Evolutionary conservation across 2,888 invertebrate species (phyloP).

Genomic region (Atethmia centrago): DNA sequence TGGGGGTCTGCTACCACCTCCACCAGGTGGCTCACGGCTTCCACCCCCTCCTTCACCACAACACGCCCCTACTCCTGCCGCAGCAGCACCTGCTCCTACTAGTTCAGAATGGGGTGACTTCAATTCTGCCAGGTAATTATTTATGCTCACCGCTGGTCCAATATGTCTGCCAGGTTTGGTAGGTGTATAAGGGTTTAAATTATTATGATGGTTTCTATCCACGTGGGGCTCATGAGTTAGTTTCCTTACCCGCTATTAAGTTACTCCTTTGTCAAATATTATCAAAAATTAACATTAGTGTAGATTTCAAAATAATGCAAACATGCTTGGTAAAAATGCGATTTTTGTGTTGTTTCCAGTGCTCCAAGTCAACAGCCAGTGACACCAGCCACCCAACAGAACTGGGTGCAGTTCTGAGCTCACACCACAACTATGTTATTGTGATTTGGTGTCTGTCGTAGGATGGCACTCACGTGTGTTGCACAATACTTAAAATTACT

Average conservation of each 20-base stretch:
- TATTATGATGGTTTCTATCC: background rate
- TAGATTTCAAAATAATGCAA: background rate
- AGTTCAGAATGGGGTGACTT: conserved; percentile 95
- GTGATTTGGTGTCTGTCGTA: conserved; percentile 80
- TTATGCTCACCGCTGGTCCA: background rate
- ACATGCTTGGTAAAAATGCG: conserved; percentile 9
- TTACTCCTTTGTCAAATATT: background rate
- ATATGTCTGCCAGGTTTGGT: background rate
- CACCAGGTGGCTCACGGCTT: conserved; percentile 93
- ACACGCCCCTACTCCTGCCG: conserved; percentile 92
- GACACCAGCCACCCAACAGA: conserved; percentile 86
- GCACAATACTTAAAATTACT: conserved; percentile 87
- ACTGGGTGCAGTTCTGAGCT: conserved; percentile 88
- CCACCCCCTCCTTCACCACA: conserved; percentile 95
- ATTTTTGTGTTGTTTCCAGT: conserved; percentile 70
- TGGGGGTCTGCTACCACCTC: conserved; percentile 94
- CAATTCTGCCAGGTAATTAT: conserved; percentile 91
- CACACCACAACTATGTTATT: conserved; percentile 66
- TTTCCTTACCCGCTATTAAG: background rate
- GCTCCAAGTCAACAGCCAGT: conserved; percentile 78
- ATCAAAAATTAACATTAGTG: background rate
- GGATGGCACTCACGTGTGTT: conserved; percentile 74
- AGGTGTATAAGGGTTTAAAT: background rate
- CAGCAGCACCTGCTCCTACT: conserved; percentile 81
- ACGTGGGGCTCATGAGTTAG: background rate